phyloP scores from a whole-genome alignment of 35 echinoderm and acorn worm species.

The Stichopus chloronotus region DNA sequence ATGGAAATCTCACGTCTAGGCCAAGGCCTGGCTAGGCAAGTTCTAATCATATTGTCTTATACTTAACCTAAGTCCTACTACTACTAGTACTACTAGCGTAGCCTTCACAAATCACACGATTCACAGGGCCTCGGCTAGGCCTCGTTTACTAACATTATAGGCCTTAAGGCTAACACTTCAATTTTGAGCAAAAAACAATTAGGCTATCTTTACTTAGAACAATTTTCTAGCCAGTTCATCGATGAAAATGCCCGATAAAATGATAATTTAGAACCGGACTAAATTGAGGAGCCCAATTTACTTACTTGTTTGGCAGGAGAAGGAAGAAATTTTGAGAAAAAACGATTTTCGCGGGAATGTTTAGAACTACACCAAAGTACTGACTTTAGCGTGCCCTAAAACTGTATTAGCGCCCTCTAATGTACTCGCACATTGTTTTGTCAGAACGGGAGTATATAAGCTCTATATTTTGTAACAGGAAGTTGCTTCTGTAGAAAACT shows the following conservation, averaged over 20 bases:
- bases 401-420: conserved; percentile 17
- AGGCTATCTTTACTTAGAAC: not conserved
- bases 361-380: not conserved
- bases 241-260: not conserved
- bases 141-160: not conserved
- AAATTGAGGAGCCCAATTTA: not conserved
- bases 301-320: not conserved
- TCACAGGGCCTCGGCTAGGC: too few relatives aligned
- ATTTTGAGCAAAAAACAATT: not conserved
- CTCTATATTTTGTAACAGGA: too few relatives aligned
- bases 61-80: too few relatives aligned
- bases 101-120: too few relatives aligned
- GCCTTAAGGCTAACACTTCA: not conserved
- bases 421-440: too few relatives aligned
- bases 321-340: not conserved
- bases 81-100: too few relatives aligned
- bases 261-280: not conserved
- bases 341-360: conserved; percentile 10
- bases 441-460: too few relatives aligned
- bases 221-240: not conserved
- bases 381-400: not conserved
- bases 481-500: too few relatives aligned
- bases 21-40: too few relatives aligned
- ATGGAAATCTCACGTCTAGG: too few relatives aligned
- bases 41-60: too few relatives aligned